Evolutionary conservation across 2,888 invertebrate genomes (phyloP).

Genomic region (Alcis repandata): DNA sequence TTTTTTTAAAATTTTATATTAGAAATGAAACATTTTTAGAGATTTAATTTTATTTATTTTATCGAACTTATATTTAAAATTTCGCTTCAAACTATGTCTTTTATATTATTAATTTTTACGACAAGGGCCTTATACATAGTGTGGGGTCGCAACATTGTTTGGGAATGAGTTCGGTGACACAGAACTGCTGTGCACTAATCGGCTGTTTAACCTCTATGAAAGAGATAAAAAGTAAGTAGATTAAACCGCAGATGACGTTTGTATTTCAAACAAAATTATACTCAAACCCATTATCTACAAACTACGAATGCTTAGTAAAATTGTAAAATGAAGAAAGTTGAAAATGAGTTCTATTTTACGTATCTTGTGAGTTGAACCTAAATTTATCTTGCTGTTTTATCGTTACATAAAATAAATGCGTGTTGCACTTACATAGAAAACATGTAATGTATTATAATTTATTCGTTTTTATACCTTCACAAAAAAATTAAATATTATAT

Average conservation of each 20-base stretch:
- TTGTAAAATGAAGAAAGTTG: not conserved
- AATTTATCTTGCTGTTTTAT: not conserved
- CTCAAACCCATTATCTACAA: too few species aligned
- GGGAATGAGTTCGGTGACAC: not conserved
- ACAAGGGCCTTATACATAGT: too few species aligned
- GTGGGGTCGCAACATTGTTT: too few species aligned
- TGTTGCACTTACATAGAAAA: not conserved
- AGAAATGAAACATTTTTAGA: too few species aligned
- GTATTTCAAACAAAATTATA: not conserved
- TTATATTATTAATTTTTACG: too few species aligned
- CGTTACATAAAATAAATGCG: conserved; percentile 9
- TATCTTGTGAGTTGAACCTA: not conserved
- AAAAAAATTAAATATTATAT: not conserved
- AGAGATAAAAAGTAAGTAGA: not conserved
- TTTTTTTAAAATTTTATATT: too few species aligned
- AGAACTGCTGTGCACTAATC: not conserved
- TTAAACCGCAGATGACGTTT: not conserved
- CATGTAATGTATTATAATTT: not conserved
- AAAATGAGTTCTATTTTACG: not conserved
- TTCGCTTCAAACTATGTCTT: too few species aligned
- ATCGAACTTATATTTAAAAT: too few species aligned
- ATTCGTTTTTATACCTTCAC: not conserved
- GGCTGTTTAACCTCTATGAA: not conserved
- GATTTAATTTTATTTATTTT: too few species aligned
- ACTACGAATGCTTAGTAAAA: not conserved